Evolutionary conservation across 2,797 vertebrate species (phyloP).

Genomic region (Pangasius mekongensis): DNA sequence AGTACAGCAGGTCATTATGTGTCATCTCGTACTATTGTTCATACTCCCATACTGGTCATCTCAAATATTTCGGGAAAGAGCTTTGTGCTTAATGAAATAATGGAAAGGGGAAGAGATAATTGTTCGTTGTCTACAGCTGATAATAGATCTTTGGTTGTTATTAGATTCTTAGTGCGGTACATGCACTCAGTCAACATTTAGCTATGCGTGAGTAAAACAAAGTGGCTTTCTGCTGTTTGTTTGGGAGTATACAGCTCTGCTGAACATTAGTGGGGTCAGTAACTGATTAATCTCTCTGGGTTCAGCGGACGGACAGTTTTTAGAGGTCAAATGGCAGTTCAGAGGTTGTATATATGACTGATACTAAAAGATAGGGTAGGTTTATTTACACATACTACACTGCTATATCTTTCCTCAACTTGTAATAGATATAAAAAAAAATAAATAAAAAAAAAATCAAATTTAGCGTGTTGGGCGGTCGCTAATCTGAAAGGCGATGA

Average conservation of each 20-base stretch:
- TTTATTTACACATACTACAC: neutral
- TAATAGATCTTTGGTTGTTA: neutral
- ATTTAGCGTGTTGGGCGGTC: neutral
- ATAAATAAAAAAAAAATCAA: neutral
- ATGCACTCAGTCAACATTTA: neutral
- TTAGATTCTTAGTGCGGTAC: neutral
- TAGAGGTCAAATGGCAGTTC: neutral
- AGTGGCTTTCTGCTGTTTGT: neutral
- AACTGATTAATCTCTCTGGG: neutral
- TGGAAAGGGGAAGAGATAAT: neutral
- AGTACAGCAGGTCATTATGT: neutral
- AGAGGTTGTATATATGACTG: slow-evolving; percentile 17
- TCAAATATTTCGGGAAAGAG: neutral
- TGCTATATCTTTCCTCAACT: neutral
- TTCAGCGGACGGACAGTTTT: neutral
- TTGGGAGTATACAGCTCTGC: neutral
- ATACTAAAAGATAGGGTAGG: neutral
- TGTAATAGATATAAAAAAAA: neutral
- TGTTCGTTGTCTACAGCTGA: neutral
- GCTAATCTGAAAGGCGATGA: neutral
- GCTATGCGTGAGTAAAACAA: neutral
- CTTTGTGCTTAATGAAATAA: neutral
- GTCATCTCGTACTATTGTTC: neutral
- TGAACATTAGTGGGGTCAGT: slow-evolving; percentile 26
- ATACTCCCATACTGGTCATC: neutral